Evolutionary conservation across 2,888 invertebrate genomes (phyloP).

Genomic region (Xylophagus ater): DNA sequence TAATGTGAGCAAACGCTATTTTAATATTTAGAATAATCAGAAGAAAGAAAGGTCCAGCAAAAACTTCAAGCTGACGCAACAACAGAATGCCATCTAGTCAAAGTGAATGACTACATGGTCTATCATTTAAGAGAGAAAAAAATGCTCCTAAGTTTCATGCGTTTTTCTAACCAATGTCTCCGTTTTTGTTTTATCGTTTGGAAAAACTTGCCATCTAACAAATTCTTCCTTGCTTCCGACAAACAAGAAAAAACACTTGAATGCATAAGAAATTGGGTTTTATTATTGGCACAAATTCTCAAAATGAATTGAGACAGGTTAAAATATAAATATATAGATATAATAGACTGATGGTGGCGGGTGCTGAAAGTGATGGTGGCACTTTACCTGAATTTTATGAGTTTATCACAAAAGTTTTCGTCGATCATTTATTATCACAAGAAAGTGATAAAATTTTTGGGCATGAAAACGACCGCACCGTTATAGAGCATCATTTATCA

Average conservation of each 20-base stretch:
- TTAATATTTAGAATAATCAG: too few relatives aligned
- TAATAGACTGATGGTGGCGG: background rate
- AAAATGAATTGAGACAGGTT: conserved; percentile 13
- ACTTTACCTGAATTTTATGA: conserved; percentile 13
- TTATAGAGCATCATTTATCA: conserved; percentile 8
- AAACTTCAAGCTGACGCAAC: background rate
- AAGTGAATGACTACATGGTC: background rate
- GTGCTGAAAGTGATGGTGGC: conserved; percentile 2
- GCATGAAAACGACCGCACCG: background rate
- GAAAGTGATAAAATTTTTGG: conserved; percentile 10
- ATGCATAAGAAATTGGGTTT: conserved; percentile 16
- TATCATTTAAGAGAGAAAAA: background rate
- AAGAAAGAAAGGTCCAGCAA: too few relatives aligned
- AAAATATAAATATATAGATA: background rate
- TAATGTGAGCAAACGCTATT: too few relatives aligned
- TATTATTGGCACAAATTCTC: conserved; percentile 15
- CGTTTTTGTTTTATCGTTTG: too few relatives aligned
- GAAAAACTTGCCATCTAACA: conserved; percentile 1
- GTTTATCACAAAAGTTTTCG: conserved; percentile 15
- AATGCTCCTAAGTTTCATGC: background rate
- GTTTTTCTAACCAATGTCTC: background rate
- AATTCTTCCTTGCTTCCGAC: conserved; percentile 9
- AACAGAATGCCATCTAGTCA: background rate
- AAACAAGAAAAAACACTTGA: conserved; percentile 5
- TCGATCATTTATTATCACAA: conserved; percentile 14